Evolutionary conservation across 1,140 invertebrate genomes (phyloP).

Genomic region (Drosophila pseudoobscura): DNA sequence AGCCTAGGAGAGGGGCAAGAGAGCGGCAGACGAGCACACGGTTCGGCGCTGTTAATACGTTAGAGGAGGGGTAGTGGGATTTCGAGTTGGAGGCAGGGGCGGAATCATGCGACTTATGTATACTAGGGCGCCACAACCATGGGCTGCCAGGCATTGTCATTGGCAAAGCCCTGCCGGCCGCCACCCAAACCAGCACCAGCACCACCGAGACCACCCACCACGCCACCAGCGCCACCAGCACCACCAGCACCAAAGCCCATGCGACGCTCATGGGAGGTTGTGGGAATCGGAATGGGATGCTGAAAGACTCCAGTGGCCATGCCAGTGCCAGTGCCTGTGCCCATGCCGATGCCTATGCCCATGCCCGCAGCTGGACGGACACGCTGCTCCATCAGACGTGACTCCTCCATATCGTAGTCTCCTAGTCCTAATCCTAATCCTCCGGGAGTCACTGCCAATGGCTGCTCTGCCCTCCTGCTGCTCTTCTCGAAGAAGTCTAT

Average conservation of each 20-base stretch:
- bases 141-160: conserved; percentile 76
- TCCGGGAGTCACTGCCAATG: conserved; percentile 10
- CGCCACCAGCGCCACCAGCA: conserved; percentile 37
- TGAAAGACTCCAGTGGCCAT: conserved; percentile 36
- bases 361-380: conserved; percentile 27
- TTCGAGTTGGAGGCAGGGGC: conserved; percentile 1
- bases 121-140: conserved; percentile 65
- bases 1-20: conserved; percentile 25
- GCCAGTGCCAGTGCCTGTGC: conserved; percentile 10
- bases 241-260: conserved; percentile 67
- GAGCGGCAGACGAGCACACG: conserved; percentile 16
- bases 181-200: conserved; percentile 36
- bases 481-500: conserved; percentile 90
- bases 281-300: conserved; percentile 47
- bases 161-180: conserved; percentile 41
- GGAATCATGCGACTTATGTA: conserved; percentile 55
- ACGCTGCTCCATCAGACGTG: conserved; percentile 53
- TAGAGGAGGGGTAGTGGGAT: conserved; percentile 21
- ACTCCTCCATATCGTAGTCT: conserved; percentile 45
- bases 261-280: conserved; percentile 61
- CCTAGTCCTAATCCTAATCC: background rate
- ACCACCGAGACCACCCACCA: conserved; percentile 54
- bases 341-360: conserved; percentile 4
- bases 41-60: conserved; percentile 58
- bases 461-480: conserved; percentile 41